A percentile compares a stretch with the other conserved stretches of the same genome.
phyloP scores from a whole-genome alignment of 2,113 vertebrate species.

The Malurus elegans region DNA sequence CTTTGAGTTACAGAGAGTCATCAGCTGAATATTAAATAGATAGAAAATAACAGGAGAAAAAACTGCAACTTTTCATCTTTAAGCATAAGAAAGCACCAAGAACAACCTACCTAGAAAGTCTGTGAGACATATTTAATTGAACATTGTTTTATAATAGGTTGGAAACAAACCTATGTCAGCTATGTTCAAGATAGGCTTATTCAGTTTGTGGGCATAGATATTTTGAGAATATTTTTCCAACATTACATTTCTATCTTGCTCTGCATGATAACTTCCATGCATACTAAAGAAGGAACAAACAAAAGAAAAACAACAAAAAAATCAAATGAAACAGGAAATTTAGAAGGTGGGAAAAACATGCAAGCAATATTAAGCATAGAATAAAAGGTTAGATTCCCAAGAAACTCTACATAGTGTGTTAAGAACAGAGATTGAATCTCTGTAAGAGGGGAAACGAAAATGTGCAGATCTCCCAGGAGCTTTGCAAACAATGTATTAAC shows the following conservation, averaged over 20 bases:
- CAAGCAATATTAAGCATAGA: not conserved
- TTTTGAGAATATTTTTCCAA: not conserved
- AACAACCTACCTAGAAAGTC: not conserved
- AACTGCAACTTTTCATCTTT: not conserved
- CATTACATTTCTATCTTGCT: not conserved
- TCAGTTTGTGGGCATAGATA: not conserved
- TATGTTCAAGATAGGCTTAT: not conserved
- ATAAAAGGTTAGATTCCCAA: not conserved
- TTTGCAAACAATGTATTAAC: not conserved
- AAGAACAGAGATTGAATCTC: not conserved
- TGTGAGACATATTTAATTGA: not conserved
- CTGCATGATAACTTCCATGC: not conserved
- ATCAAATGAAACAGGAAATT: not conserved
- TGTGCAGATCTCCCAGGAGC: not conserved
- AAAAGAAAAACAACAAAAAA: not conserved
- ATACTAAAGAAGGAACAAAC: not conserved
- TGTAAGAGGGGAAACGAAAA: not conserved
- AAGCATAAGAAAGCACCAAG: not conserved
- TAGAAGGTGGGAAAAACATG: not conserved
- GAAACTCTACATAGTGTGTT: not conserved
- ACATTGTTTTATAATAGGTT: not conserved
- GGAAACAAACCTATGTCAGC: not conserved
- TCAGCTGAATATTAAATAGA: not conserved
- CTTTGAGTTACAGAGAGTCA: not conserved
- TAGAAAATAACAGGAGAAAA: not conserved